Base-by-base conservation (phyloP, 2,113 vertebrate species). In the Climacteris rufus region DNA sequence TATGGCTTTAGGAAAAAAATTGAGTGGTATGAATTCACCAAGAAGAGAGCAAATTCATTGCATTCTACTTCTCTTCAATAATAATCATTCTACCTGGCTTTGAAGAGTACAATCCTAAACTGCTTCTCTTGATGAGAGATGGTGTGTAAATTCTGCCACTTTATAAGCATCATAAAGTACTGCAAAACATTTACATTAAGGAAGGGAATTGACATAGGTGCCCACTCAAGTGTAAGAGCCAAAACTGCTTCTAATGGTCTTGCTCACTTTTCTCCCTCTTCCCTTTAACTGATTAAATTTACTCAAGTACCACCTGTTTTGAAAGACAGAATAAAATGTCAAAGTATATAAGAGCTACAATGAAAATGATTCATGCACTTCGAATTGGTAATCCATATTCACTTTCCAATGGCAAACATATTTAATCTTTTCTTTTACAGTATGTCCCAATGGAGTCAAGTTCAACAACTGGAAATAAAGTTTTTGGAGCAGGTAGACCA, bases 371-470 rank as follows among this genome's bases (percentile, higher is more conserved):
- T 44, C 72, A 27, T 49, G 12, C 42, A 4, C 3, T 69, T n/a
- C 65, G 30, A 14, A 25, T 75, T 63, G 42, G 17, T 69, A 63
- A 63, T 56, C 78, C 6, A 12, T 44, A 27, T 39, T 33, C 5
- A 45, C 20, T 47, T 94, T 89, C 78, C 68, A 66, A 25, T 35
- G 42, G 16, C 49, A 85, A 74, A 77, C 19, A 15, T 24, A 18
- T 83, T 82, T 57, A n/a, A 35, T 39, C 5, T 68, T 78, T 94
- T 95, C 28, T 96, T 95, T 97, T 95, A 44, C 94, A 99, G 97
- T 77, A 99, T 99, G 99, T 98, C 98, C 97, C 99, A 99, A 94
- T 99, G 99, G 99, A 99, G 98, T 96, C 99, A 99, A 97, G 98
- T 99, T 83, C 99, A 99, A 94, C 99, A 99, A 96, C 95, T 99